Evolutionary conservation across 2,888 invertebrate genomes (phyloP).

Genomic region (Apomyelois bistriatella): DNA sequence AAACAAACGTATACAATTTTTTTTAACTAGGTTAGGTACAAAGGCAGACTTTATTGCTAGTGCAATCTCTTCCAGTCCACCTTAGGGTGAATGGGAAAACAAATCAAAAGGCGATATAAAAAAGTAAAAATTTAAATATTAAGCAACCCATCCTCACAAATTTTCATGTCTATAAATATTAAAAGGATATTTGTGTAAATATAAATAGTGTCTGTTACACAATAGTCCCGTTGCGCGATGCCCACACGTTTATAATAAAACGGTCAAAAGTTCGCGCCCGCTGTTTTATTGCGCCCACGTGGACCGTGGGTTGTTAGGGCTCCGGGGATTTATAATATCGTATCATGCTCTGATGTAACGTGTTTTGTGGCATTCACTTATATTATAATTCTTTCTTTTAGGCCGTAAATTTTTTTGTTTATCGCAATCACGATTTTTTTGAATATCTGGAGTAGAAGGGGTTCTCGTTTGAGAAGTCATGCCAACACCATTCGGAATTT

Average conservation of each 20-base stretch:
- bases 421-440: not conserved
- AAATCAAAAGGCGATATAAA: too few relatives aligned
- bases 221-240: slow-evolving; percentile 25
- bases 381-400: not conserved
- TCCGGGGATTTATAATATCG: not conserved
- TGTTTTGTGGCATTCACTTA: not conserved
- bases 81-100: too few relatives aligned
- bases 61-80: too few relatives aligned
- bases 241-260: slow-evolving; percentile 31
- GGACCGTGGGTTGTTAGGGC: not conserved
- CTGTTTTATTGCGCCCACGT: slow-evolving; percentile 14
- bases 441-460: too few relatives aligned
- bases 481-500: too few relatives aligned
- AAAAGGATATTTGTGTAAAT: not conserved
- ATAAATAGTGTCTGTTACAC: not conserved
- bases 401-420: too few relatives aligned
- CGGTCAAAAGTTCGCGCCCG: slow-evolving; percentile 40
- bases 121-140: too few relatives aligned
- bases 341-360: not conserved
- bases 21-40: too few relatives aligned
- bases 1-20: too few relatives aligned
- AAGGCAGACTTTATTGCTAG: too few relatives aligned
- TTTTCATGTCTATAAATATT: not conserved
- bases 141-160: too few relatives aligned
- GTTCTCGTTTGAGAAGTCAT: too few relatives aligned